Percentiles rank a stretch among this genome's conserved stretches.
Evolutionary conservation across 2,797 vertebrate species (phyloP).

Genomic region (Ctenopoma kingsleyae): DNA sequence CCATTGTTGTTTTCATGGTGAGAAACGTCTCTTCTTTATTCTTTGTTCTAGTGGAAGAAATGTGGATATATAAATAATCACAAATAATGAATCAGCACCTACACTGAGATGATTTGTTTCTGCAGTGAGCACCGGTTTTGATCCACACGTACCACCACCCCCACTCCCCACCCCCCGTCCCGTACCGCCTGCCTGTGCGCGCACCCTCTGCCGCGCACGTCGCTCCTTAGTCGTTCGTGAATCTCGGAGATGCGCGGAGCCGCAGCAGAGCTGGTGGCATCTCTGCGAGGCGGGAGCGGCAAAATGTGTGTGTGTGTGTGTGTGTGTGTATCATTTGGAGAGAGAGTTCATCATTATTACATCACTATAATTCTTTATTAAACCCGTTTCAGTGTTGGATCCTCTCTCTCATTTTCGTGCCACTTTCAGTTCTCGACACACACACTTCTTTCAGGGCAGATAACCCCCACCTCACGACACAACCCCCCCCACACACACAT

Average conservation of each 20-base stretch:
- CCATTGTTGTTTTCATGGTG: too few relatives aligned
- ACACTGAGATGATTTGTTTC: neutral
- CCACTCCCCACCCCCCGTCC: constrained; percentile 31
- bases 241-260: constrained; percentile 7
- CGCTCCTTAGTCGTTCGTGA: neutral
- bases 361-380: too few relatives aligned
- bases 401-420: too few relatives aligned
- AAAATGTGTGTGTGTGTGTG: too few relatives aligned
- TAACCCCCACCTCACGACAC: neutral
- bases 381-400: too few relatives aligned
- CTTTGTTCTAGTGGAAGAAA: too few relatives aligned
- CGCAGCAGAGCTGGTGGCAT: constrained; percentile 32
- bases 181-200: neutral
- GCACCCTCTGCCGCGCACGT: constrained; percentile 1
- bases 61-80: too few relatives aligned
- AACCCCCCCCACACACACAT: neutral
- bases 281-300: neutral
- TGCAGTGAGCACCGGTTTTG: constrained; percentile 26
- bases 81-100: too few relatives aligned
- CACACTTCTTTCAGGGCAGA: neutral
- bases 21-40: too few relatives aligned
- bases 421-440: neutral
- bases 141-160: constrained; percentile 30
- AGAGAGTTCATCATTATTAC: too few relatives aligned
- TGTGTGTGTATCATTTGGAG: too few relatives aligned